phyloP scores from a whole-genome alignment of 2,113 vertebrate genomes.

The Centropristis striata region DNA sequence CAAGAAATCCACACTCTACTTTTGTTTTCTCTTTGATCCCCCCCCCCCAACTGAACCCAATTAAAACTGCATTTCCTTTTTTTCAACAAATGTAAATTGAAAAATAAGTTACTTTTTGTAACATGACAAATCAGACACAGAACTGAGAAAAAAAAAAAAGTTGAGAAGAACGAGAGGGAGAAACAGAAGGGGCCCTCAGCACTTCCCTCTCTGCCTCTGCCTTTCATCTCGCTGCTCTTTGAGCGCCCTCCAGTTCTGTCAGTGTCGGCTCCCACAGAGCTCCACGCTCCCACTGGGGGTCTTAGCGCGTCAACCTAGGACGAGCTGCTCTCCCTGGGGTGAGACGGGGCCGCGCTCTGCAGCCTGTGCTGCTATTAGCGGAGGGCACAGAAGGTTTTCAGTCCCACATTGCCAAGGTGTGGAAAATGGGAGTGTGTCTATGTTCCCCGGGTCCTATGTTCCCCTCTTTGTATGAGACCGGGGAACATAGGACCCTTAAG shows the following conservation, averaged over 20 bases:
- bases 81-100: constrained; percentile 21
- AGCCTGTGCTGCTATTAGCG: constrained; percentile 13
- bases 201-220: constrained; percentile 20
- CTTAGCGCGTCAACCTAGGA: constrained; percentile 63
- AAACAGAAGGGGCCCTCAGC: constrained; percentile 51
- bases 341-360: constrained; percentile 16
- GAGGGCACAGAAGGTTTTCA: neutral
- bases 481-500: too few relatives aligned
- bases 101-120: constrained; percentile 33
- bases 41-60: constrained; percentile 23
- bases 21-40: constrained; percentile 53
- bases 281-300: constrained; percentile 32
- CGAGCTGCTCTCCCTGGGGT: constrained; percentile 39
- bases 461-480: too few relatives aligned
- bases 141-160: constrained; percentile 18
- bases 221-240: constrained; percentile 73
- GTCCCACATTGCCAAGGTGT: neutral
- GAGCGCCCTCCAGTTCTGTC: constrained; percentile 65
- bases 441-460: too few relatives aligned
- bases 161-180: constrained; percentile 9
- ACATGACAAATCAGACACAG: constrained; percentile 35
- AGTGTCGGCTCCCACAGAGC: constrained; percentile 45
- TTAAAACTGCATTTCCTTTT: constrained; percentile 35
- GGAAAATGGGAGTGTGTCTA: too few relatives aligned
- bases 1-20: constrained; percentile 25